phyloP scores from a whole-genome alignment of 1,140 invertebrate genomes.

The Brachionus calyciflorus region DNA sequence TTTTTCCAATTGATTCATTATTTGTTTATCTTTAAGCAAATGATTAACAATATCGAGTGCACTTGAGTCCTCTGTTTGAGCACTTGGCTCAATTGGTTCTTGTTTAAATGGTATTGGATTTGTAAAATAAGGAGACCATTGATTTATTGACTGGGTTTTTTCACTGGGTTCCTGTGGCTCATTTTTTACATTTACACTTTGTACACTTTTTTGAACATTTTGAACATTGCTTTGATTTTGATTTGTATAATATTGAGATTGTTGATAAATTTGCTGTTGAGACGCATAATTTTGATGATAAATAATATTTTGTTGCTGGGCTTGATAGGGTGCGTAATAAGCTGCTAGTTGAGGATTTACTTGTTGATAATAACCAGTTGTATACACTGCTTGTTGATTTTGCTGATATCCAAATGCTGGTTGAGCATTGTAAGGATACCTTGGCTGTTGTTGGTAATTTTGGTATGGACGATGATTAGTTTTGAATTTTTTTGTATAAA shows the following conservation, averaged over 20 bases:
- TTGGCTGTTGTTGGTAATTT: neutral
- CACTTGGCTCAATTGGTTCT: constrained; percentile 13
- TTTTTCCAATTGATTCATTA: constrained; percentile 32
- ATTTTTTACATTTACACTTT: constrained; percentile 23
- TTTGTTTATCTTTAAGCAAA: constrained; percentile 32
- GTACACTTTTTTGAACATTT: neutral
- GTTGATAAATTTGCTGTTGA: constrained; percentile 5
- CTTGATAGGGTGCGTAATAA: neutral
- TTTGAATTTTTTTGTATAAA: constrained; percentile 30
- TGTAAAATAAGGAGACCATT: constrained; percentile 34
- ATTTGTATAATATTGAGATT: neutral
- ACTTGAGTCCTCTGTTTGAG: neutral
- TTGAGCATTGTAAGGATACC: neutral
- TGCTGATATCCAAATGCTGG: neutral
- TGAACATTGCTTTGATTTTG: neutral
- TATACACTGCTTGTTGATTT: neutral
- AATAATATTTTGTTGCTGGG: neutral
- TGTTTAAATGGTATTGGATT: constrained; percentile 45
- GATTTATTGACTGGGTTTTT: neutral
- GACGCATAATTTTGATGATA: neutral
- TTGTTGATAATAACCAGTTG: neutral
- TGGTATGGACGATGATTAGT: constrained; percentile 4
- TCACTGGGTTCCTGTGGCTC: neutral
- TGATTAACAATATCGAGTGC: constrained; percentile 24
- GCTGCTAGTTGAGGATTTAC: neutral